phyloP scores from a whole-genome alignment of 2,888 invertebrate genomes.

The Drosophila neonasuta region DNA sequence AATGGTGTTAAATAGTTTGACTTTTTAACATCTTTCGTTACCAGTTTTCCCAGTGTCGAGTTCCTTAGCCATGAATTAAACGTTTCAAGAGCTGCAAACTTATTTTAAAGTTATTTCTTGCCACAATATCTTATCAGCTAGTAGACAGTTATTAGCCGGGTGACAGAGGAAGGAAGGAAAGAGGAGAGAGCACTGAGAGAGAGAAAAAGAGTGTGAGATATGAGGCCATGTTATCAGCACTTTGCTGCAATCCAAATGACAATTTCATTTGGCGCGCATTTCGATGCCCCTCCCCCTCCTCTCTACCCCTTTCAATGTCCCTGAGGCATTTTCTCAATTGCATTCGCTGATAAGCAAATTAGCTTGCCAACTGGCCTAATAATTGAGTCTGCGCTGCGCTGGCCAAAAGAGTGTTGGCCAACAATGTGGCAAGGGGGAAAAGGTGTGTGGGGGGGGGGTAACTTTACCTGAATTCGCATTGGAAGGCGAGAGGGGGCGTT shows the following conservation, averaged over 20 bases:
- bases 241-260: conserved; percentile 57
- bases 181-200: background rate
- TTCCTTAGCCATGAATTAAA: conserved; percentile 38
- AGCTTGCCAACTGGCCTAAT: conserved; percentile 69
- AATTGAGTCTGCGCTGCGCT: conserved; percentile 45
- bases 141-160: background rate
- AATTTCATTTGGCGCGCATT: conserved; percentile 72
- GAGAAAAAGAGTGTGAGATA: background rate
- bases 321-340: conserved; percentile 29
- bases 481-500: conserved; percentile 35
- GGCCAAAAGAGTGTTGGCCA: conserved; percentile 15
- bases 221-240: conserved; percentile 51
- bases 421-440: background rate
- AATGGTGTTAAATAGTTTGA: conserved; percentile 71
- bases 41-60: conserved; percentile 4
- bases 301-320: background rate
- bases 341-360: conserved; percentile 71
- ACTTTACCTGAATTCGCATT: conserved; percentile 17
- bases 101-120: conserved; percentile 36
- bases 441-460: background rate
- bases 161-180: too few species aligned
- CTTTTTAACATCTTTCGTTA: background rate
- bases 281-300: conserved; percentile 16
- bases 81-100: conserved; percentile 34
- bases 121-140: conserved; percentile 43